phyloP scores from a whole-genome alignment of 2,888 invertebrate species.

The Atherix ibis region DNA sequence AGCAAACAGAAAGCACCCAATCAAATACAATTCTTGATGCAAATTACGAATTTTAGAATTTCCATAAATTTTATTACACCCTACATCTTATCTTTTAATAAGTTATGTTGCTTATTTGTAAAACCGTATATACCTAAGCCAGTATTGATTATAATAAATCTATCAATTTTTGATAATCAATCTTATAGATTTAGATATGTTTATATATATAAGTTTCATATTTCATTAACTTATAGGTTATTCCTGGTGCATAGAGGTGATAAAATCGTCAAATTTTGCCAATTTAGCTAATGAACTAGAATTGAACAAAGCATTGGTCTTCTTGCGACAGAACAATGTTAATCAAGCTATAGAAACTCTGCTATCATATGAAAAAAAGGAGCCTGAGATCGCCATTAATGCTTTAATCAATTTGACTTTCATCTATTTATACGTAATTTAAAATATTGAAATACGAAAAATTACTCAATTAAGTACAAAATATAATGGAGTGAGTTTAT shows the following conservation, averaged over 20 bases:
- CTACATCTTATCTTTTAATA: too few species aligned
- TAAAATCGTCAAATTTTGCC: conserved; percentile 76
- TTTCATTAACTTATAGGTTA: conserved; percentile 33
- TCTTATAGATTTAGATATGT: too few species aligned
- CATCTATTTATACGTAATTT: conserved; percentile 38
- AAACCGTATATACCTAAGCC: too few species aligned
- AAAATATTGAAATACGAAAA: not conserved
- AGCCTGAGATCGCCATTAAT: conserved; percentile 65
- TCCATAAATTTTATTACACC: too few species aligned
- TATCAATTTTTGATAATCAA: too few species aligned
- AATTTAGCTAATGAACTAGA: conserved; percentile 75
- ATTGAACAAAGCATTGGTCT: conserved; percentile 78
- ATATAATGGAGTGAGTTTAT: too few species aligned
- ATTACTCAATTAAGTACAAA: not conserved
- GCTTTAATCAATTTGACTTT: conserved; percentile 77
- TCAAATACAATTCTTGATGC: too few species aligned
- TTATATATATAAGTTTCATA: too few species aligned
- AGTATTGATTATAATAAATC: too few species aligned
- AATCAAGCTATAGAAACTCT: conserved; percentile 66
- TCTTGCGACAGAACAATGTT: conserved; percentile 65
- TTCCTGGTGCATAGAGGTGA: conserved; percentile 84
- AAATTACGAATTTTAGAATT: too few species aligned
- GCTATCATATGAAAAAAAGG: conserved; percentile 73
- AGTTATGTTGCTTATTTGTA: too few species aligned
- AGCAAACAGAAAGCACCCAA: too few species aligned